Evolutionary conservation across 1,140 invertebrate genomes (phyloP).

Genomic region (Drosophila sp.): DNA sequence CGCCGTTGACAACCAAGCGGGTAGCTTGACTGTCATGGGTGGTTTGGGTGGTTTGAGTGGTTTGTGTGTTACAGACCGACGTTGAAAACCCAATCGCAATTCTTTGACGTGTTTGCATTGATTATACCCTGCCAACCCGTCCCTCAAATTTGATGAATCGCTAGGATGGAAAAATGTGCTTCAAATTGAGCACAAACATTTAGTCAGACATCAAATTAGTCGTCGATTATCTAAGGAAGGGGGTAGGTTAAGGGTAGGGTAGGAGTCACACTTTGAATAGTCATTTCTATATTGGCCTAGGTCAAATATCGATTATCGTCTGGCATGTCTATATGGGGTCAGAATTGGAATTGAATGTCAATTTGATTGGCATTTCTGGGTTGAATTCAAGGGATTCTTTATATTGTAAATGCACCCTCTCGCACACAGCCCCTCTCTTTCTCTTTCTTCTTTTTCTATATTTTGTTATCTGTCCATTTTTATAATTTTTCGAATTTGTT

Average conservation of each 20-base stretch:
- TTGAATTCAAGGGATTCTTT: slow-evolving; percentile 25
- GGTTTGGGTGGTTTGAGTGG: not conserved
- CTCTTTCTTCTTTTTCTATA: no score
- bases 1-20: slow-evolving; percentile 35
- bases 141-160: slow-evolving; percentile 44
- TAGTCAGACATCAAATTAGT: slow-evolving; percentile 77
- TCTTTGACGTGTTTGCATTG: slow-evolving; percentile 73
- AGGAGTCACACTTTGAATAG: slow-evolving; percentile 15
- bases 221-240: slow-evolving; percentile 63
- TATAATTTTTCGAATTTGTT: slow-evolving; percentile 20
- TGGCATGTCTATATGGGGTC: slow-evolving; percentile 60
- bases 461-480: not conserved
- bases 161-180: slow-evolving; percentile 9
- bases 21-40: not conserved
- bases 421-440: not conserved
- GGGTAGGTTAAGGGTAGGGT: slow-evolving; percentile 1
- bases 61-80: not conserved
- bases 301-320: slow-evolving; percentile 80
- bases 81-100: slow-evolving; percentile 33
- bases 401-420: slow-evolving; percentile 26
- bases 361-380: slow-evolving; percentile 77
- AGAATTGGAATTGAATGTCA: slow-evolving; percentile 77
- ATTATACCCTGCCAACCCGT: slow-evolving; percentile 57
- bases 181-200: slow-evolving; percentile 55
- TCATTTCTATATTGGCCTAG: slow-evolving; percentile 74